These are phyloP conservation scores for Cetonia aurata DNA, from an alignment of 2,888 invertebrate genomes.

Conservation along the genomic window DNA sequence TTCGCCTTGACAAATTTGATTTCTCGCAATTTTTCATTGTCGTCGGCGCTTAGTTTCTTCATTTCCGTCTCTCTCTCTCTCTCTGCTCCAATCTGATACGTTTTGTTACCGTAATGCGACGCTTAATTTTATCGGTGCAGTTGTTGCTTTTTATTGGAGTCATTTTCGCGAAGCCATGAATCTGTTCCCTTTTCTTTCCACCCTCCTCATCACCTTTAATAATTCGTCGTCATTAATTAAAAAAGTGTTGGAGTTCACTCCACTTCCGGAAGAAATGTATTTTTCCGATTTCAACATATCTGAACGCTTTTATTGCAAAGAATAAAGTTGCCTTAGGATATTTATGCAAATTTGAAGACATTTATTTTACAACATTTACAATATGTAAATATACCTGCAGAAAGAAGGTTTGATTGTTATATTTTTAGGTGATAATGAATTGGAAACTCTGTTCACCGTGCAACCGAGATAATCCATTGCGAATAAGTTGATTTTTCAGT, in stretches of 20 bases:
- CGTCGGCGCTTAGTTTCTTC: conserved; percentile 13
- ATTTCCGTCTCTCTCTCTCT: conserved; percentile 25
- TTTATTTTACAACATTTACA: no score
- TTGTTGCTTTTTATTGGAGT: conserved; percentile 40
- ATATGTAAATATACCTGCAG: no score
- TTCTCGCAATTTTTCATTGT: conserved; percentile 37
- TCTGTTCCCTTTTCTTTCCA: conserved; percentile 8
- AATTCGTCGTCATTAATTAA: conserved; percentile 31
- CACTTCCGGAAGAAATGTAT: neutral
- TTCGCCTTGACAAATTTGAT: conserved; percentile 35
- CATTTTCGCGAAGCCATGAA: conserved; percentile 35
- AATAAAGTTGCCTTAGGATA: no score
- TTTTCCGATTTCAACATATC: no score
- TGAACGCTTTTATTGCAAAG: no score
- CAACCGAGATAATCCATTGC: no score
- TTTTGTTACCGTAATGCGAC: conserved; percentile 25
- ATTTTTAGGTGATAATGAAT: no score
- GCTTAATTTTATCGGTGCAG: conserved; percentile 38
- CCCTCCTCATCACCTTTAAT: conserved; percentile 10
- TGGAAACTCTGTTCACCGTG: no score
- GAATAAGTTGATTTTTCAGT: no score
- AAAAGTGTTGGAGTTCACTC: neutral
- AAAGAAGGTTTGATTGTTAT: no score
- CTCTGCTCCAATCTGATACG: conserved; percentile 14
- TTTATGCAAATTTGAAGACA: no score